These are phyloP conservation scores for Grapholita molesta DNA, from an alignment of 1,140 invertebrate genomes.

Conservation along the genomic window DNA sequence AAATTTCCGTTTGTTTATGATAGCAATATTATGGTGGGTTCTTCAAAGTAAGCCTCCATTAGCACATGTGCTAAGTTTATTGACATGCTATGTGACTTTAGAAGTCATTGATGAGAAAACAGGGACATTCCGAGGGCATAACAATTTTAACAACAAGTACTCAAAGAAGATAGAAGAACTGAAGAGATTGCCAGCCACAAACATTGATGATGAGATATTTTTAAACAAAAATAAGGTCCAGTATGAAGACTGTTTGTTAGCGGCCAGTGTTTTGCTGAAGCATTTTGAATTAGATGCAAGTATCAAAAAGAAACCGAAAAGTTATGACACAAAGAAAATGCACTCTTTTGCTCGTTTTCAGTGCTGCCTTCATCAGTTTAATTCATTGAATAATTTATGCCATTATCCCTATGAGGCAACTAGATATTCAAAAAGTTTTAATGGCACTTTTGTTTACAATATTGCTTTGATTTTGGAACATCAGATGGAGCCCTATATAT, in stretches of 20 bases:
- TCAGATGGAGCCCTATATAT: slow-evolving; percentile 74
- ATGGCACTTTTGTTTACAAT: slow-evolving; percentile 88
- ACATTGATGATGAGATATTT: slow-evolving; percentile 43
- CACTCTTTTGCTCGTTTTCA: slow-evolving; percentile 87
- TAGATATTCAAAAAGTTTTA: slow-evolving; percentile 80
- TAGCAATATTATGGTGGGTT: slow-evolving; percentile 84
- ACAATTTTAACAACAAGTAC: slow-evolving; percentile 65
- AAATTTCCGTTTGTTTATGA: slow-evolving; percentile 81
- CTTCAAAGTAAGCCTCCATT: slow-evolving; percentile 74
- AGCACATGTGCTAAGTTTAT: slow-evolving; percentile 79
- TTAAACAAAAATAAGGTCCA: slow-evolving; percentile 70
- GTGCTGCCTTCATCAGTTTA: slow-evolving; percentile 80
- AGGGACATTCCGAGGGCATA: slow-evolving; percentile 74
- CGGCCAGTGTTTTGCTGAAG: slow-evolving; percentile 79
- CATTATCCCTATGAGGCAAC: slow-evolving; percentile 77
- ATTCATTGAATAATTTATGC: slow-evolving; percentile 83
- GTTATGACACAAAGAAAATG: slow-evolving; percentile 80
- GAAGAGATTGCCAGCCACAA: slow-evolving; percentile 38
- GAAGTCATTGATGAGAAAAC: slow-evolving; percentile 81
- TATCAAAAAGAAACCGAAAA: slow-evolving; percentile 79
- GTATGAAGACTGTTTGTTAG: slow-evolving; percentile 80
- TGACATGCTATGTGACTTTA: slow-evolving; percentile 81
- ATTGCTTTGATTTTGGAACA: slow-evolving; percentile 79
- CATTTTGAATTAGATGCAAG: slow-evolving; percentile 82
- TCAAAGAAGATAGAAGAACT: slow-evolving; percentile 57